phyloP scores from a whole-genome alignment of 2,797 vertebrate species.

The Rallus crepitans region DNA sequence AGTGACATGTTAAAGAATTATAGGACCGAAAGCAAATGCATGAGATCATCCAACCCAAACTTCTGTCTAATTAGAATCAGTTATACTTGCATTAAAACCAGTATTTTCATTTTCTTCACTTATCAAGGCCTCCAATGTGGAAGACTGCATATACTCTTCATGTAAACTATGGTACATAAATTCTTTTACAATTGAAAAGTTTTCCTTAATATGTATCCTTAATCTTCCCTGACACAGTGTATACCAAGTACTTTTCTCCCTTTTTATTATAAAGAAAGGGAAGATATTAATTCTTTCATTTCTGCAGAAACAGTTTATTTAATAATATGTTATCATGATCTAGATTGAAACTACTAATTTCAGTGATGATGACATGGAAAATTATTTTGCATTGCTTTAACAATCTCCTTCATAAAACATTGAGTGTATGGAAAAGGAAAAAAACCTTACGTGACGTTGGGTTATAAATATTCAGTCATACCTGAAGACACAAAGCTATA shows the following conservation, averaged over 20 bases:
- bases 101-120: not conserved
- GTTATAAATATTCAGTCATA: not conserved
- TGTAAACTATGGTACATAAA: not conserved
- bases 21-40: not conserved
- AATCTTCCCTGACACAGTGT: not conserved
- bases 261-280: not conserved
- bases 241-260: not conserved
- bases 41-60: not conserved
- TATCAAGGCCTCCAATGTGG: not conserved
- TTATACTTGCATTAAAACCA: not conserved
- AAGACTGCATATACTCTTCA: not conserved
- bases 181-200: not conserved
- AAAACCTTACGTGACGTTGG: not conserved
- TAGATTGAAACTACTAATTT: not conserved
- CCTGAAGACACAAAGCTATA: not conserved
- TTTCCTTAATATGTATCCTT: not conserved
- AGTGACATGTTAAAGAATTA: not conserved
- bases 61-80: not conserved
- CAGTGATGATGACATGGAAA: not conserved
- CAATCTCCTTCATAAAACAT: not conserved
- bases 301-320: not conserved
- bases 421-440: not conserved
- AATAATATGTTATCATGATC: not conserved
- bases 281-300: not conserved
- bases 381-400: not conserved